These are phyloP conservation scores for Drosophila quadrilineata DNA, from an alignment of 1,140 invertebrate genomes.

Conservation along the genomic window DNA sequence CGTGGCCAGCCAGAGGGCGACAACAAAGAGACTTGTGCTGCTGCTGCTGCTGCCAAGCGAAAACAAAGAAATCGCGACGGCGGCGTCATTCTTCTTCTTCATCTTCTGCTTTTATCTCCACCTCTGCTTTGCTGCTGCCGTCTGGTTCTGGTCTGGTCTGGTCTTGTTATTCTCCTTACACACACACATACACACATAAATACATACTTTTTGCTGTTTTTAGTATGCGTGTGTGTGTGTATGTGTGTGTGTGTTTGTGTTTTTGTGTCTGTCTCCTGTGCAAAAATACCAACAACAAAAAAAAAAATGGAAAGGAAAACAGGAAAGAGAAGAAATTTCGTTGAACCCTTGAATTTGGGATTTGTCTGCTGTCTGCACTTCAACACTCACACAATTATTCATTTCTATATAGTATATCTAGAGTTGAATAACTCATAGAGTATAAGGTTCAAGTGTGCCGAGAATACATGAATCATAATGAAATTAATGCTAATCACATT, in stretches of 20 bases:
- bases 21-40: slow-evolving; percentile 43
- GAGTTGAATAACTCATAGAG: neutral
- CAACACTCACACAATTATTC: neutral
- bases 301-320: too few species aligned
- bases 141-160: slow-evolving; percentile 21
- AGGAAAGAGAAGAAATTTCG: slow-evolving; percentile 41
- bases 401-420: neutral
- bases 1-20: neutral
- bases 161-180: neutral
- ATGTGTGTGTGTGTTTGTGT: neutral
- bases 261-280: slow-evolving; percentile 24
- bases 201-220: too few species aligned
- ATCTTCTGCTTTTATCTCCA: too few species aligned
- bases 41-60: too few species aligned
- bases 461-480: too few species aligned
- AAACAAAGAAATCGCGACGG: slow-evolving; percentile 34
- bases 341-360: slow-evolving; percentile 40
- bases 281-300: slow-evolving; percentile 45
- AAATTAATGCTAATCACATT: too few species aligned
- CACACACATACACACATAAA: neutral
- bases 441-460: too few species aligned
- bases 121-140: too few species aligned
- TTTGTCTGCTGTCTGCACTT: slow-evolving; percentile 13
- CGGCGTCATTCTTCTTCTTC: slow-evolving; percentile 28
- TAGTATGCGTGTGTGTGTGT: neutral